A percentile compares a stretch with the other conserved stretches of the same genome.
These are phyloP conservation scores for Trypoxylon attenuatum DNA, from an alignment of 2,888 invertebrate genomes.

Conservation along the genomic window DNA sequence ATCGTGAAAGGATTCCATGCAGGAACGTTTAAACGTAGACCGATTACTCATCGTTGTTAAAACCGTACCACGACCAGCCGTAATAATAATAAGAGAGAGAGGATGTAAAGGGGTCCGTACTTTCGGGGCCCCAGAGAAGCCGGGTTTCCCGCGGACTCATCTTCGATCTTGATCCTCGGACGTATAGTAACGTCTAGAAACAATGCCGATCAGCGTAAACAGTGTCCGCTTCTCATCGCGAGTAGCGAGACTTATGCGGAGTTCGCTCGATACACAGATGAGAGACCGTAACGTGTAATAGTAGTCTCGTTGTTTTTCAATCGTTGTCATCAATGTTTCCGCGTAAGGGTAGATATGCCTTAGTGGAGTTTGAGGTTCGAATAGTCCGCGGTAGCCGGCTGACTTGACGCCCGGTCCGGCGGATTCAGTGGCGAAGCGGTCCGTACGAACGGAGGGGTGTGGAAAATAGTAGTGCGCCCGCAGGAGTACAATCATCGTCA, in stretches of 20 bases:
- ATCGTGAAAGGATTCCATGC: too few species aligned
- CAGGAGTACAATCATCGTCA: constrained; percentile 29
- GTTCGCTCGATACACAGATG: too few species aligned
- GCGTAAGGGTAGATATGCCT: neutral
- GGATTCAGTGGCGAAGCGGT: neutral
- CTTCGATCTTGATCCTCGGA: neutral
- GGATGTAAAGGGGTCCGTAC: constrained; percentile 60
- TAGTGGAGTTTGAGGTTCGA: neutral
- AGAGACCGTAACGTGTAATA: too few species aligned
- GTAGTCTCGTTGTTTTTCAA: neutral
- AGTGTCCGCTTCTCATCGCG: neutral
- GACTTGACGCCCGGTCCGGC: neutral
- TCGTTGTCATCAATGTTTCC: neutral
- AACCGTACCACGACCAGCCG: neutral
- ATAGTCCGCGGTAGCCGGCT: neutral
- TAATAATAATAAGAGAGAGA: constrained; percentile 22
- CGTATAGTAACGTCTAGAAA: neutral
- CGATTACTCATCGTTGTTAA: too few species aligned
- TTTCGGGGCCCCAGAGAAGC: constrained; percentile 55
- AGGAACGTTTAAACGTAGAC: too few species aligned
- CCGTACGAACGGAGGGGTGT: neutral
- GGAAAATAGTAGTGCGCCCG: constrained; percentile 13
- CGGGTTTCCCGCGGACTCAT: constrained; percentile 28
- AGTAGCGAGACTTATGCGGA: neutral
- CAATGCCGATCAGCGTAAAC: neutral